Conservation (phyloP, 2,113 vertebrate species). For the Sylvietta virens region DNA sequence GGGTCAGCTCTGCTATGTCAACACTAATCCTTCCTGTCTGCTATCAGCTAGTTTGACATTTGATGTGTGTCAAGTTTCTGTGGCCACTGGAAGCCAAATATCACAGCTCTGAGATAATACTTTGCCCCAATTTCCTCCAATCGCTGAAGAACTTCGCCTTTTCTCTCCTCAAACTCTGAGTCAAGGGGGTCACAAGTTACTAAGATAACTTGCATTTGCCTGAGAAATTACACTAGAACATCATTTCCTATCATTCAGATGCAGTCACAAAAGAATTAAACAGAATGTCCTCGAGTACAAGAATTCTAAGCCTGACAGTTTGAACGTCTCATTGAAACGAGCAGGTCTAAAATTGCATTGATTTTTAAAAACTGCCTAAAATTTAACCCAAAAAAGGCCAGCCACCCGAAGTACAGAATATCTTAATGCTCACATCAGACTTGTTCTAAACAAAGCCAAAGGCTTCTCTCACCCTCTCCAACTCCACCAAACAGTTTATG, state of each 20-base stretch:
- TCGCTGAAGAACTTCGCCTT: slow-evolving; percentile 13
- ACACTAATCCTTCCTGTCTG: slow-evolving; percentile 84
- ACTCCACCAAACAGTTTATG: slow-evolving; percentile 48
- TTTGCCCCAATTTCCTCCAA: slow-evolving; percentile 49
- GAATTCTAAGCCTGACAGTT: not conserved
- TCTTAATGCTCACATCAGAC: not conserved
- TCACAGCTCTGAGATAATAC: slow-evolving; percentile 67
- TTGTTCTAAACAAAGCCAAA: not conserved
- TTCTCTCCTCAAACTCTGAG: not conserved
- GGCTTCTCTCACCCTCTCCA: slow-evolving; percentile 18
- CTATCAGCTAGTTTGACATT: slow-evolving; percentile 76
- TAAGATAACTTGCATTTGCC: not conserved
- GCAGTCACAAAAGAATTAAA: not conserved
- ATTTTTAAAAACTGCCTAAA: not conserved
- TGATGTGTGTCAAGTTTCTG: slow-evolving; percentile 75
- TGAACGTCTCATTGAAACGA: not conserved
- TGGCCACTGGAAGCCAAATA: slow-evolving; percentile 69
- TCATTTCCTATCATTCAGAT: not conserved
- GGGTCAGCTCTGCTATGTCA: slow-evolving; percentile 78
- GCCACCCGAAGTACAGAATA: not conserved
- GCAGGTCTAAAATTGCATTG: not conserved
- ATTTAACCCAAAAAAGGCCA: not conserved
- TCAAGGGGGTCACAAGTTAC: not conserved
- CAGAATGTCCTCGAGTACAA: not conserved
- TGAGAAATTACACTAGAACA: not conserved